These are phyloP conservation scores for Melinopterus prodromus DNA, from an alignment of 2,888 invertebrate genomes.

Conservation along the genomic window DNA sequence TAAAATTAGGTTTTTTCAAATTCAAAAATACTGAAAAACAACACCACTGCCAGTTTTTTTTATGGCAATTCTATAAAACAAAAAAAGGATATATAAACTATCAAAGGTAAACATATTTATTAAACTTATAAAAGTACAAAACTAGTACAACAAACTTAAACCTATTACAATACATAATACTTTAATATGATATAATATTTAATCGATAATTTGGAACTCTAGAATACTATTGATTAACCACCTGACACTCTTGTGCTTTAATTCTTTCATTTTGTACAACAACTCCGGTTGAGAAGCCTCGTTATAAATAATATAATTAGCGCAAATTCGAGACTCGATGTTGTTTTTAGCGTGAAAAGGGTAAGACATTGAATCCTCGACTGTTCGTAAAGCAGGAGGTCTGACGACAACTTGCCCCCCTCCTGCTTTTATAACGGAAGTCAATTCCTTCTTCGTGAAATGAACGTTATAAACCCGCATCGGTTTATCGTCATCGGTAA, in stretches of 20 bases:
- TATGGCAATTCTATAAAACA: no score
- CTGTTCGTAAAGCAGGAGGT: constrained; percentile 48
- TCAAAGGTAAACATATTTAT: no score
- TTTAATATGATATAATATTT: neutral
- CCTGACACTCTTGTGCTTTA: constrained; percentile 50
- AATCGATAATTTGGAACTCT: constrained; percentile 42
- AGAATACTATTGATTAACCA: constrained; percentile 54
- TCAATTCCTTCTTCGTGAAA: constrained; percentile 46
- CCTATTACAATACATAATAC: neutral
- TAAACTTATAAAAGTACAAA: no score
- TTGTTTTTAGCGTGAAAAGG: constrained; percentile 40
- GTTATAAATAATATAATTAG: constrained; percentile 51
- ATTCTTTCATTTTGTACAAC: constrained; percentile 49
- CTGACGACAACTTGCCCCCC: constrained; percentile 50
- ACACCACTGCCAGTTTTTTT: no score
- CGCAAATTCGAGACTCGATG: constrained; percentile 40
- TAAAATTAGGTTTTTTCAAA: no score
- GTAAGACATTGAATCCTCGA: constrained; percentile 33
- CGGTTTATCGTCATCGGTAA: constrained; percentile 42
- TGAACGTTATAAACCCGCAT: constrained; percentile 43
- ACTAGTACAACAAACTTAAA: neutral
- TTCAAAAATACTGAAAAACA: no score
- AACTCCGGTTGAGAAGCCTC: constrained; percentile 46
- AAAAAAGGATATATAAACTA: no score
- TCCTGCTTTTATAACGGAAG: constrained; percentile 46